These are phyloP conservation scores for Melanogrammus aeglefinus DNA, from an alignment of 2,797 vertebrate species.

Conservation along the genomic window DNA sequence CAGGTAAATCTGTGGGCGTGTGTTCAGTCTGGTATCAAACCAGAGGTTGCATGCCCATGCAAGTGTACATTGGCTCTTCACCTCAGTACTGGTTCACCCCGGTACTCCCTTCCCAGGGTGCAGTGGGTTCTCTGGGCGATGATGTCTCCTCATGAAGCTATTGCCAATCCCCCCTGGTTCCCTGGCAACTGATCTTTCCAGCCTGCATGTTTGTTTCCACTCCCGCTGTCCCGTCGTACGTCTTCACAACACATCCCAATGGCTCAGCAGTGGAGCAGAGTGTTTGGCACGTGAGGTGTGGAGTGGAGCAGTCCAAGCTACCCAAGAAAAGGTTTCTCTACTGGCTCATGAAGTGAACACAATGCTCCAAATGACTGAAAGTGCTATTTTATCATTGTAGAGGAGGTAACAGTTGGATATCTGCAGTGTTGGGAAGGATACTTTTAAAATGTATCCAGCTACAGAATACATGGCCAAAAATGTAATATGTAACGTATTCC, in stretches of 20 bases:
- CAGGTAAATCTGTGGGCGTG: neutral
- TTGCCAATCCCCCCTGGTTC: too few species aligned
- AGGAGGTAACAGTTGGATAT: neutral
- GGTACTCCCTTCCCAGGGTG: too few species aligned
- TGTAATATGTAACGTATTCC: too few species aligned
- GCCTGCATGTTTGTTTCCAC: too few species aligned
- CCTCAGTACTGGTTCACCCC: too few species aligned
- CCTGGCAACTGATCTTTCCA: too few species aligned
- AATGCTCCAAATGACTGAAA: neutral
- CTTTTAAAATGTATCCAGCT: too few species aligned
- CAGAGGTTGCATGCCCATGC: neutral
- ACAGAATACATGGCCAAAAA: too few species aligned
- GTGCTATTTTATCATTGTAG: neutral
- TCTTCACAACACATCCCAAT: neutral
- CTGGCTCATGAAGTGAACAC: neutral
- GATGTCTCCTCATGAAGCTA: too few species aligned
- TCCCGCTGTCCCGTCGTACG: neutral
- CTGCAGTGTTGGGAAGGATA: too few species aligned
- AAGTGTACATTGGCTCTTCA: neutral
- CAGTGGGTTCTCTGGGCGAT: too few species aligned
- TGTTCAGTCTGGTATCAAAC: neutral
- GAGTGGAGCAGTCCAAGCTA: neutral
- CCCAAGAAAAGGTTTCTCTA: neutral
- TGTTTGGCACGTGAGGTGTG: neutral
- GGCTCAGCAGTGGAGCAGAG: neutral